Conservation (phyloP, 2,113 vertebrate genomes). For the Oxygymnocypris stewartii region DNA sequence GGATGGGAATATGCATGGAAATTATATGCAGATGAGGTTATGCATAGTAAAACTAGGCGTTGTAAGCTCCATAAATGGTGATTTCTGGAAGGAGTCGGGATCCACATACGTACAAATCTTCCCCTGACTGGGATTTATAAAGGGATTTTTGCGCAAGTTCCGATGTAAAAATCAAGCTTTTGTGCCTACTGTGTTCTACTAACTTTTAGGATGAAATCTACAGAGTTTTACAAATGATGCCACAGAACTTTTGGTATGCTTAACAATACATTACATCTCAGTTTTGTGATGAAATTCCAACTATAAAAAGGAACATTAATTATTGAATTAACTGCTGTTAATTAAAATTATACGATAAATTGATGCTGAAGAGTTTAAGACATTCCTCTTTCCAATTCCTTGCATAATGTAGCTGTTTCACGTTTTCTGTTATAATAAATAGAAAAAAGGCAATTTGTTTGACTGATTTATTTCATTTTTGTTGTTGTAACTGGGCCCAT, state of each 20-base stretch:
- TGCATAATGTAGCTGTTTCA: not conserved
- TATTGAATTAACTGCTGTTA: not conserved
- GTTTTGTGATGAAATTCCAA: not conserved
- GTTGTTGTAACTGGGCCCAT: not conserved
- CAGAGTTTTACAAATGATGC: too few species aligned
- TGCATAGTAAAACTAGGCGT: too few species aligned
- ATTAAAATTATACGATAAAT: not conserved
- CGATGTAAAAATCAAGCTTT: too few species aligned
- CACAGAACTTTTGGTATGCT: not conserved
- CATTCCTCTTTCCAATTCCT: not conserved
- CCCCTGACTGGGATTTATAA: too few species aligned
- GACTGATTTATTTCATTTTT: not conserved
- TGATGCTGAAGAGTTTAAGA: not conserved
- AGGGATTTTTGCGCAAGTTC: too few species aligned
- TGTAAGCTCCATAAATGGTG: too few species aligned
- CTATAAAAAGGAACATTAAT: not conserved
- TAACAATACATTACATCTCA: not conserved
- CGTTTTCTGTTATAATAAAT: conserved; percentile 18
- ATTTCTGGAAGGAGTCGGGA: too few species aligned
- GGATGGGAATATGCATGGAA: too few species aligned
- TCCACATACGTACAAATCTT: too few species aligned
- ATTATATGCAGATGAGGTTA: too few species aligned
- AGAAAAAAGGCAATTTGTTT: not conserved
- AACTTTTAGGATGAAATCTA: too few species aligned
- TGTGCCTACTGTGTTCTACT: too few species aligned